Base-by-base conservation (phyloP, 2,797 vertebrate species). In the Carapus acus region DNA sequence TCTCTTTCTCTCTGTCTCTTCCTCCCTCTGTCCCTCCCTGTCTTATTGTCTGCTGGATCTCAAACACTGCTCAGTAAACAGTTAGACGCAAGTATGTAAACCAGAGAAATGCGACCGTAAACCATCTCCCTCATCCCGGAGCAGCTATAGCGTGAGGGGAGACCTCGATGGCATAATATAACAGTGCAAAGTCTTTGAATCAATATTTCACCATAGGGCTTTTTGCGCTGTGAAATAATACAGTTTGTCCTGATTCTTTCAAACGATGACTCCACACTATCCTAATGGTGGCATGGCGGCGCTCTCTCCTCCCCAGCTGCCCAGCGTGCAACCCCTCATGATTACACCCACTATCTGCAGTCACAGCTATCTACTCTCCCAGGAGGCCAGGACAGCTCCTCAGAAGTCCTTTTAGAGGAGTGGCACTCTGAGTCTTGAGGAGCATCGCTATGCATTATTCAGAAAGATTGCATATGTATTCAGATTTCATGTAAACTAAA, bases 231-330 rank as follows among this genome's bases (percentile, higher is more conserved):
- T 27, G 57, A 48, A 57, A 47, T 33, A 37, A 29, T 49, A 51
- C 43, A 31, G 52, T 66, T 74, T 79, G 71, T 48, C 69, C 77
- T 9, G 54, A 70, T 78, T 83, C 81, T 63, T 67, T 76, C 76
- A 74, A 65, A 3, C 68, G 54, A 75, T 53, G 60, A 62, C 49
- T 51, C 49, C 78, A 70, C 59, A 71, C 49, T 62, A 29, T 42
- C 40, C 27, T 69, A 77, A 86, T 74, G 73, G 65, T 65, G 68
- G 54, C 21, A 31, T 9, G 59, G 41, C 42, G 38, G 37, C 51
- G 48, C 58, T 55, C 16, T 53, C 64, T 73, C 58, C 55, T 61
- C 67, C 52, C 22, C 37, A 21, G 45, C 1, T 13, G 61, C 38
- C 41, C 21, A 36, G 58, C 50, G 8, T 7, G 3, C 41, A 41